Evolutionary conservation across 2,888 invertebrate species (phyloP).

Genomic region (Malacosoma neustria): DNA sequence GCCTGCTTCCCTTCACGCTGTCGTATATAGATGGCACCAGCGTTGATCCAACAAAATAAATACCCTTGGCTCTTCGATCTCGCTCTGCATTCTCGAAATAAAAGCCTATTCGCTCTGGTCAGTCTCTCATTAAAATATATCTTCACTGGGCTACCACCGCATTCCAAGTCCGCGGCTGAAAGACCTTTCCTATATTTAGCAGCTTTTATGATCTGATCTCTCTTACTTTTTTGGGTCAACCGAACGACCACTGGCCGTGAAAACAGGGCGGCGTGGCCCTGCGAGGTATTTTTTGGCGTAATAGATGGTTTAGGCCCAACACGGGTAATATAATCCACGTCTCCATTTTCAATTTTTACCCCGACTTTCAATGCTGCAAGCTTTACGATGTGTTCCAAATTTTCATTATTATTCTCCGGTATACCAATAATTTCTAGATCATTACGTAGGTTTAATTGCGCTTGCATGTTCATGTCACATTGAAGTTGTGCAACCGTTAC

Average conservation of each 20-base stretch:
- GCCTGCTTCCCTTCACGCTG: constrained; percentile 5
- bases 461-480: neutral
- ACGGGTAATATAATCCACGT: neutral
- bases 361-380: neutral
- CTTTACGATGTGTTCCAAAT: constrained; percentile 1
- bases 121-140: neutral
- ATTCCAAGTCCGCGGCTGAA: constrained; percentile 1
- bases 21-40: constrained; percentile 2
- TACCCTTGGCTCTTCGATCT: constrained; percentile 1
- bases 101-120: constrained; percentile 4
- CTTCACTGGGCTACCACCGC: neutral
- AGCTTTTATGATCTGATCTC: constrained; percentile 3
- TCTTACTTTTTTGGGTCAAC: neutral
- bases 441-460: neutral
- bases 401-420: neutral
- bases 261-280: neutral
- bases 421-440: constrained; percentile 1
- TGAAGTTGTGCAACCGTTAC: neutral
- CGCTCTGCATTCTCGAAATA: constrained; percentile 4
- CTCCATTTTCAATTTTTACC: neutral
- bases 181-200: constrained; percentile 1
- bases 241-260: constrained; percentile 5
- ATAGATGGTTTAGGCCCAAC: neutral
- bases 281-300: neutral
- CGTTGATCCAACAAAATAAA: constrained; percentile 3